Evolutionary conservation across 1,140 invertebrate genomes (phyloP).

Genomic region (Apocrypta bakeri): DNA sequence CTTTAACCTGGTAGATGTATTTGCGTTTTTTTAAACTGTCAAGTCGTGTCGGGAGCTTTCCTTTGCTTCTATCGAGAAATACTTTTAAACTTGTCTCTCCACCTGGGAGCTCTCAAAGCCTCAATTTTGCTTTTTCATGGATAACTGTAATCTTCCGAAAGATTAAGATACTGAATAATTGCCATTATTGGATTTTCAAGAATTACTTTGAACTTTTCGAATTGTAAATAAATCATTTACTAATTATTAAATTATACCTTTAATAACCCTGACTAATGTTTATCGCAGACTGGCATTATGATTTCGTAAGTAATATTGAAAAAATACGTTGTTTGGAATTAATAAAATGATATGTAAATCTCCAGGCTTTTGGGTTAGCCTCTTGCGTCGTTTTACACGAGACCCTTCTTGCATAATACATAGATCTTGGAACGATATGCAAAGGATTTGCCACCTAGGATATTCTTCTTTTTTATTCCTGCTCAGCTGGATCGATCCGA

Average conservation of each 20-base stretch:
- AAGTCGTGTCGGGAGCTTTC: not conserved
- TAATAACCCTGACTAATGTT: no score
- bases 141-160: not conserved
- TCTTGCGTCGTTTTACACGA: not conserved
- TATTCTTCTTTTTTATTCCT: constrained; percentile 19
- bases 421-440: not conserved
- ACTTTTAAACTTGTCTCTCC: no score
- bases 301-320: no score
- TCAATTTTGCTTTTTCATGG: not conserved
- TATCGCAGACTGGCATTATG: no score
- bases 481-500: not conserved
- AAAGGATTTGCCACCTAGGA: not conserved
- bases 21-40: no score
- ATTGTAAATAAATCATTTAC: not conserved
- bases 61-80: not conserved
- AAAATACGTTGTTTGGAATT: constrained; percentile 53
- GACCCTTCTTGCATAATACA: constrained; percentile 36
- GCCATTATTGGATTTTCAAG: not conserved
- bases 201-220: no score
- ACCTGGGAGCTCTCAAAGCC: not conserved
- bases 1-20: no score
- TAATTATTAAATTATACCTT: no score
- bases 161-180: not conserved
- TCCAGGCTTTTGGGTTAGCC: constrained; percentile 10
- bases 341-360: constrained; percentile 62